Evolutionary conservation across 2,888 invertebrate genomes (phyloP).

Genomic region (Microctonus brassicae): DNA sequence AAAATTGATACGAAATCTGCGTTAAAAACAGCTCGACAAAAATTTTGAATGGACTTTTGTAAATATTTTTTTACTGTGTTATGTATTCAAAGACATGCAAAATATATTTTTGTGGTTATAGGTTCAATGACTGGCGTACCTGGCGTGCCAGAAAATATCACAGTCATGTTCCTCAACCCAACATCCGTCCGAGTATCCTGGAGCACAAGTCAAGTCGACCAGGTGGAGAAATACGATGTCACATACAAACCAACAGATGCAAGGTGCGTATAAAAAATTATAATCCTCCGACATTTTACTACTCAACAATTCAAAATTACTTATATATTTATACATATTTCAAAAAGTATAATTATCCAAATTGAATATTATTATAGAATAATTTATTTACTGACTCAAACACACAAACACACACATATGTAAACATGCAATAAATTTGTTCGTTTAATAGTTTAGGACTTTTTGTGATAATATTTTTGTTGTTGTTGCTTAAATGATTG

Average conservation of each 20-base stretch:
- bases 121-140: slow-evolving; percentile 85
- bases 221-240: slow-evolving; percentile 91
- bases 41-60: not conserved
- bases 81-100: not conserved
- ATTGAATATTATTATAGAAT: no score
- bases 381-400: no score
- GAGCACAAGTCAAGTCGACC: slow-evolving; percentile 82
- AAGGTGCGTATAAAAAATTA: slow-evolving; percentile 77
- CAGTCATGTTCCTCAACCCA: slow-evolving; percentile 88
- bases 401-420: no score
- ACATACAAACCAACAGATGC: slow-evolving; percentile 92
- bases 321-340: no score
- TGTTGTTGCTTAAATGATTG: not conserved
- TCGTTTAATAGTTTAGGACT: no score
- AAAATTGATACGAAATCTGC: no score
- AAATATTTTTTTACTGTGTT: not conserved
- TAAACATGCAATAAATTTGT: no score
- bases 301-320: no score
- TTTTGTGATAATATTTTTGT: no score
- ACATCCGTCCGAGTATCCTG: slow-evolving; percentile 89
- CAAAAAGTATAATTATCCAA: no score
- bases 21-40: no score
- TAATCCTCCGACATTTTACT: slow-evolving; percentile 4
- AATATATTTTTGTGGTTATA: slow-evolving; percentile 62
- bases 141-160: slow-evolving; percentile 88